Conservation (phyloP, 2,888 invertebrate species). For the Harpalus rubripes region DNA sequence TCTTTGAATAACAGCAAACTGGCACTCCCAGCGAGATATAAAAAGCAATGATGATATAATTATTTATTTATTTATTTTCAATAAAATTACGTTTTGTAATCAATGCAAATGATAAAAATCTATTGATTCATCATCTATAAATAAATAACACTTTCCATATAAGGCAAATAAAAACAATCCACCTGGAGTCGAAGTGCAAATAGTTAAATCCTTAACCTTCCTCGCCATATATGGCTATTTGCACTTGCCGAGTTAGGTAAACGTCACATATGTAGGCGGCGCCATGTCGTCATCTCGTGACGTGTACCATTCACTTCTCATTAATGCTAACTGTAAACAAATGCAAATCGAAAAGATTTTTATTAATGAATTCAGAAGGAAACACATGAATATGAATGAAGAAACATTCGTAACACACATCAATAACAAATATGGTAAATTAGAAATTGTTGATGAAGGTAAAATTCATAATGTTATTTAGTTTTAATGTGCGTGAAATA, state of each 20-base stretch:
- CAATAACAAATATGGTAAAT: not conserved
- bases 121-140: constrained; percentile 17
- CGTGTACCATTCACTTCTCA: constrained; percentile 51
- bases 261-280: constrained; percentile 38
- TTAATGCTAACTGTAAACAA: constrained; percentile 57
- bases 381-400: constrained; percentile 14
- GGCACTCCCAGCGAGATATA: too few species aligned
- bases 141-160: constrained; percentile 11
- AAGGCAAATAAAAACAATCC: constrained; percentile 15
- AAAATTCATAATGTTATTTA: not conserved
- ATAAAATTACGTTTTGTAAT: not conserved
- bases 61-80: not conserved
- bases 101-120: not conserved
- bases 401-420: not conserved
- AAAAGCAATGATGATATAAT: too few species aligned
- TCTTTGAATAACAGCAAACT: too few species aligned
- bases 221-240: constrained; percentile 58
- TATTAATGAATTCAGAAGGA: constrained; percentile 44
- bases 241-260: constrained; percentile 56
- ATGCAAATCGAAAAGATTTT: constrained; percentile 43
- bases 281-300: constrained; percentile 1
- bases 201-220: constrained; percentile 58
- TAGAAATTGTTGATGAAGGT: not conserved
- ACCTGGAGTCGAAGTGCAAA: not conserved
- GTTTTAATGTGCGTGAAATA: too few species aligned